Percentiles rank a stretch among this genome's conserved stretches.
Conservation (phyloP, 1,140 invertebrate genomes). For the Panulirus ornatus region DNA sequence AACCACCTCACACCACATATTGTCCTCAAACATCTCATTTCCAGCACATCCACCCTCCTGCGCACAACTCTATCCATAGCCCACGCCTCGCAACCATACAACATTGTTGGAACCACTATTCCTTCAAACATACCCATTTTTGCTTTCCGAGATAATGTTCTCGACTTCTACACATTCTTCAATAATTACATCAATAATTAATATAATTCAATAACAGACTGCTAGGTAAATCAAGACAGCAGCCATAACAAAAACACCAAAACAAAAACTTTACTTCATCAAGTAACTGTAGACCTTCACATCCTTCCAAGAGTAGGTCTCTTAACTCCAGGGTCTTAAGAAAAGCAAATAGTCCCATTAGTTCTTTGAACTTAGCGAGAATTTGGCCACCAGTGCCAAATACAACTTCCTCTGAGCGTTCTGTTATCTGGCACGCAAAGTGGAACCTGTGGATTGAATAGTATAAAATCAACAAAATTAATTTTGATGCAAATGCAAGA, state of each 20-base stretch:
- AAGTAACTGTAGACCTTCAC: conserved; percentile 77
- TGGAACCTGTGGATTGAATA: conserved; percentile 83
- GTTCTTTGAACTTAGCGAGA: conserved; percentile 84
- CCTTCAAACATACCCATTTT: no score
- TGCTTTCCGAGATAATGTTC: no score
- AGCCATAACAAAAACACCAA: background rate
- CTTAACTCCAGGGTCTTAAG: conserved; percentile 85
- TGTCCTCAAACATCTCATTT: no score
- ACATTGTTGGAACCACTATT: no score
- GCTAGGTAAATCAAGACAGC: no score
- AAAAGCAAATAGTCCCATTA: conserved; percentile 85
- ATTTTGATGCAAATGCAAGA: background rate
- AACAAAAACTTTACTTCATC: conserved; percentile 61
- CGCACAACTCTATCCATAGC: no score
- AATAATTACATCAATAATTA: no score
- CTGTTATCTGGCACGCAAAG: conserved; percentile 87
- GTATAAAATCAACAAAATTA: background rate
- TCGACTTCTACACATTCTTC: no score
- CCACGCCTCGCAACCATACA: no score
- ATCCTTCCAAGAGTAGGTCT: conserved; percentile 86
- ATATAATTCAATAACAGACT: no score
- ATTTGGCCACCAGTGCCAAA: conserved; percentile 82
- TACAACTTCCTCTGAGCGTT: conserved; percentile 81
- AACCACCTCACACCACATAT: no score
- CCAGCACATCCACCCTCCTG: no score